Evolutionary conservation across 2,888 invertebrate genomes (phyloP).

Genomic region (Brenthis hecate): DNA sequence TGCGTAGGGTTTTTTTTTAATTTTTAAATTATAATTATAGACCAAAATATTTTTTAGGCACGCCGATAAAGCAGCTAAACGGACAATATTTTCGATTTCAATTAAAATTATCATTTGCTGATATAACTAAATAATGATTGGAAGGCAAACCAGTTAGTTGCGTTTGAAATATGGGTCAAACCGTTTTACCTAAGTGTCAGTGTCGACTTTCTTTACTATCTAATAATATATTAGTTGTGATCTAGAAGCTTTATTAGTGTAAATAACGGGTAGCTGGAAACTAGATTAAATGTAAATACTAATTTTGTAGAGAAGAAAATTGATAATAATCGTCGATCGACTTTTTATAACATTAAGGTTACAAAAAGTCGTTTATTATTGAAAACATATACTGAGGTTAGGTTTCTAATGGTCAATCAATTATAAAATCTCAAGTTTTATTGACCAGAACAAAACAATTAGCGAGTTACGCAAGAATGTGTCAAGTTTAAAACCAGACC

Average conservation of each 20-base stretch:
- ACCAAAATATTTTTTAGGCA: too few relatives aligned
- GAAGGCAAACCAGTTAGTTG: neutral
- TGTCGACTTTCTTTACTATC: neutral
- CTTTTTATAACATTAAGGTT: too few relatives aligned
- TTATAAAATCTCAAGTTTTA: conserved; percentile 10
- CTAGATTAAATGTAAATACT: neutral
- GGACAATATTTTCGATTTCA: too few relatives aligned
- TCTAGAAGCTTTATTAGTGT: conserved; percentile 2
- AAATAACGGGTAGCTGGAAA: neutral
- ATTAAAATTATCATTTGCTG: too few relatives aligned
- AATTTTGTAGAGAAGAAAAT: neutral
- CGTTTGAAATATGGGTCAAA: neutral
- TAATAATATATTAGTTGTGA: neutral
- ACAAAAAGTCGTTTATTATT: too few relatives aligned
- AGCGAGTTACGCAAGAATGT: conserved; percentile 41
- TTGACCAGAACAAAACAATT: conserved; percentile 29
- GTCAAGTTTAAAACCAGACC: conserved; percentile 39
- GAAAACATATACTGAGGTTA: too few relatives aligned
- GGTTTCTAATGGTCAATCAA: neutral
- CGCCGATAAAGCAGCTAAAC: too few relatives aligned
- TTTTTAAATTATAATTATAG: too few relatives aligned
- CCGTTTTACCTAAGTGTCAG: conserved; percentile 6
- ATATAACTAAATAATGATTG: neutral
- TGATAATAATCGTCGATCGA: neutral
- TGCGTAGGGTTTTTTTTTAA: too few relatives aligned